Evolutionary conservation across 2,888 invertebrate species (phyloP), one percentile per base, ranked within the genome.

Genomic region (Pandemis cinnamomeana): DNA sequence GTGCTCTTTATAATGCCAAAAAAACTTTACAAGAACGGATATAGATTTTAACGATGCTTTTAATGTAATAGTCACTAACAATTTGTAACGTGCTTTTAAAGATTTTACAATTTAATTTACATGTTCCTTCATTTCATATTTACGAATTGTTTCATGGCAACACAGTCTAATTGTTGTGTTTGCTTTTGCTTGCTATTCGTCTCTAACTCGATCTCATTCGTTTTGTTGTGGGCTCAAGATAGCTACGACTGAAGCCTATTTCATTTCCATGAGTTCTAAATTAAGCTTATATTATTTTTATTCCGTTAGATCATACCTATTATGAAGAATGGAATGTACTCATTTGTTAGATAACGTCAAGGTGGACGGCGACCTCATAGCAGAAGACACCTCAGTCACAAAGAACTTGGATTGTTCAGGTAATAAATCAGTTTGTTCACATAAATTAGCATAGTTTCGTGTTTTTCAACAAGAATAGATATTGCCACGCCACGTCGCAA

Each of bases 281-380:
- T 76, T 77, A 76, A 80, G 81, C 81, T 79, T 78, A 78, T 80
- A 80, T 78, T 82, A 83, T 82, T 84, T 84, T 77, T 77, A 81
- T 83, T 84, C 74, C 78, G 81, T 72, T 85, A 85, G 77, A 80
- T 80, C 78, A 78, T 78, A 77, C 76, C 78, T 84, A 87, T 82
- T 86, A 93, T 93, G 92, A 94, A 95, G 87, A 88, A 96, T 96
- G 96, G 96, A 96, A 95, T 96, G 96, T 91, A 95, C 95, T 86
- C 96, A 96, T 94, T 95, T 96, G 85, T 94, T 93, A 90, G 95
- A 95, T 91, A 95, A 95, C 93, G 95, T 96, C 87, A 95, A 95
- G 89, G 91, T 94, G 88, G 91, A 93, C 83, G 89, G 87, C 84
- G 91, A 92, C 87, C 89, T 92, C 86, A 90, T 91, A 86, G 83